Conservation (phyloP, 2,113 vertebrate species). For the Sturnus vulgaris region DNA sequence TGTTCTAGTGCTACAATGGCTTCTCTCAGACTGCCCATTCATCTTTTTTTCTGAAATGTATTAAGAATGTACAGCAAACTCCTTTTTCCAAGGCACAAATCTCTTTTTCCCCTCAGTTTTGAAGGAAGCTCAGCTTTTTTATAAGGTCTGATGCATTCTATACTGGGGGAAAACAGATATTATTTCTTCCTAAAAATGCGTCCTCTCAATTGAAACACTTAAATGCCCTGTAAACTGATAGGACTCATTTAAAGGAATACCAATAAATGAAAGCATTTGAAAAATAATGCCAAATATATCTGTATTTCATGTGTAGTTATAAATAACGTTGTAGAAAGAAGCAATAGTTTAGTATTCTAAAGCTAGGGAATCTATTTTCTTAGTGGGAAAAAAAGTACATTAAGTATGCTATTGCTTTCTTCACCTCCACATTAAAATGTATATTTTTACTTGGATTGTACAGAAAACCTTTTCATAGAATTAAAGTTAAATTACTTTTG, state of each 20-base stretch:
- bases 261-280: constrained; percentile 43
- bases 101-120: background rate
- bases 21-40: background rate
- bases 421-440: constrained; percentile 58
- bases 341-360: constrained; percentile 46
- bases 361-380: constrained; percentile 20
- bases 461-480: constrained; percentile 39
- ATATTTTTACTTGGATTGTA: constrained; percentile 27
- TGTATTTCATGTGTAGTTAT: constrained; percentile 36
- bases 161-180: background rate
- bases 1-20: background rate
- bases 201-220: constrained; percentile 30
- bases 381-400: background rate
- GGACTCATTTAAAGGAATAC: background rate
- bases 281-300: constrained; percentile 32
- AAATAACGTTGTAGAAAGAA: constrained; percentile 42
- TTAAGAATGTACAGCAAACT: background rate
- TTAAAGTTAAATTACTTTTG: constrained; percentile 64
- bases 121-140: constrained; percentile 23
- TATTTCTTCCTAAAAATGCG: constrained; percentile 11
- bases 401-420: background rate
- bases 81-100: background rate
- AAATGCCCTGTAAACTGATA: constrained; percentile 22
- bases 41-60: background rate
- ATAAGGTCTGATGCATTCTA: background rate